phyloP scores from a whole-genome alignment of 2,888 invertebrate species.

The Drosophila dives region DNA sequence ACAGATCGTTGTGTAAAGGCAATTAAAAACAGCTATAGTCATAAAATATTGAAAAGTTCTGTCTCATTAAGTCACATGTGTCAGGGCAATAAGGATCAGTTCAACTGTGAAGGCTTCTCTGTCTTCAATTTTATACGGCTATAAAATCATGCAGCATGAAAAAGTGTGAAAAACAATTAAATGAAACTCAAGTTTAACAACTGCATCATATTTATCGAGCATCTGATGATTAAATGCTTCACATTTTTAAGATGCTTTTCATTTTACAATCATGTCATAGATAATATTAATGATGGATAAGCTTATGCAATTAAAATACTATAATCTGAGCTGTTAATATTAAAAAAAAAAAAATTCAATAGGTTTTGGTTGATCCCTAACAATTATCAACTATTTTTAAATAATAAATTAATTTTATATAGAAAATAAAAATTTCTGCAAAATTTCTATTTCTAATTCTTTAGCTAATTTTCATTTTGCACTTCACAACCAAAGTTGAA shows the following conservation, averaged over 20 bases:
- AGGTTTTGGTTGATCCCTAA: background rate
- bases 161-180: background rate
- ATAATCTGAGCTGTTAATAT: background rate
- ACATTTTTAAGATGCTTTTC: background rate
- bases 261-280: background rate
- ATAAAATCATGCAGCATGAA: slow-evolving; percentile 3
- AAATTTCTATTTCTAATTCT: background rate
- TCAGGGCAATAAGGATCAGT: background rate
- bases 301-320: background rate
- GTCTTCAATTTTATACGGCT: background rate
- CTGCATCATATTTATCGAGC: background rate
- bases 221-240: slow-evolving; percentile 2
- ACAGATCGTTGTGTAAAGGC: slow-evolving; percentile 15
- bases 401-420: background rate
- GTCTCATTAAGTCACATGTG: slow-evolving; percentile 6
- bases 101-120: slow-evolving; percentile 1
- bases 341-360: background rate
- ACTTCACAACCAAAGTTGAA: background rate
- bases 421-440: background rate
- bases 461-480: background rate
- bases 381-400: background rate
- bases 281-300: background rate
- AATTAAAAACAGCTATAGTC: slow-evolving; percentile 6
- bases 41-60: slow-evolving; percentile 17
- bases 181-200: background rate